A percentile compares a stretch with the other conserved stretches of the same genome.
Conservation (phyloP, 2,888 invertebrate genomes). For the Calameuta filiformis region DNA sequence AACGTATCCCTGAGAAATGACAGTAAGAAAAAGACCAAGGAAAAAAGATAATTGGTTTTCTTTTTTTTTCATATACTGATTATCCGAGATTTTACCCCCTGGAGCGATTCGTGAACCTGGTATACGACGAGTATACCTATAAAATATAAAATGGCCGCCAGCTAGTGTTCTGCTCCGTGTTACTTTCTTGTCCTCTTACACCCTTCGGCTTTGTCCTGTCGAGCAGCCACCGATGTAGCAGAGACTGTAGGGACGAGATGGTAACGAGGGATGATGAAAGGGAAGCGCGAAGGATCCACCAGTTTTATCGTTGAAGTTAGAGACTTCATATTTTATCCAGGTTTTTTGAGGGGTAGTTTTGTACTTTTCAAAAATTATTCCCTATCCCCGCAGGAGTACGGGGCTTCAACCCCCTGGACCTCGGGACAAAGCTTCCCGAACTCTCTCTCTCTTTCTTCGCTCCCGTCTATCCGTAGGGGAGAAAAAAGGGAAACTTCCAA, state of each 20-base stretch:
- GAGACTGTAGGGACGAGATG: not conserved
- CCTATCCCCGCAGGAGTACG: conserved; percentile 14
- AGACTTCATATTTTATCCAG: not conserved
- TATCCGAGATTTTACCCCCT: not conserved
- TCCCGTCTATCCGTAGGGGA: not conserved
- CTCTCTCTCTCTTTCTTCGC: not conserved
- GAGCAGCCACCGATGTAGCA: not conserved
- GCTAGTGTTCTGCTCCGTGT: not conserved
- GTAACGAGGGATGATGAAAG: not conserved
- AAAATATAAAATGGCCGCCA: not conserved
- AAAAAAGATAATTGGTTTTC: not conserved
- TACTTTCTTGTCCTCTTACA: not conserved
- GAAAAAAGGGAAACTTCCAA: conserved; percentile 10
- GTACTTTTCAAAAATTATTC: conserved; percentile 33
- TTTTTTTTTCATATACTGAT: not conserved
- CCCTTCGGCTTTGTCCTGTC: not conserved
- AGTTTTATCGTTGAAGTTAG: not conserved
- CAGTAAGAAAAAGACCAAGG: not conserved
- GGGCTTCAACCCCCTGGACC: not conserved
- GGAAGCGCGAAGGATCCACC: not conserved
- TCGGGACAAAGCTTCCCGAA: not conserved
- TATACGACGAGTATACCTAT: not conserved
- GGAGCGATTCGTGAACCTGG: not conserved
- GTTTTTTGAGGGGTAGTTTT: conserved; percentile 15
- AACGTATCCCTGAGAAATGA: not conserved